Evolutionary conservation across 2,113 vertebrate species (phyloP).

Genomic region (Thryonomys swinderianus): DNA sequence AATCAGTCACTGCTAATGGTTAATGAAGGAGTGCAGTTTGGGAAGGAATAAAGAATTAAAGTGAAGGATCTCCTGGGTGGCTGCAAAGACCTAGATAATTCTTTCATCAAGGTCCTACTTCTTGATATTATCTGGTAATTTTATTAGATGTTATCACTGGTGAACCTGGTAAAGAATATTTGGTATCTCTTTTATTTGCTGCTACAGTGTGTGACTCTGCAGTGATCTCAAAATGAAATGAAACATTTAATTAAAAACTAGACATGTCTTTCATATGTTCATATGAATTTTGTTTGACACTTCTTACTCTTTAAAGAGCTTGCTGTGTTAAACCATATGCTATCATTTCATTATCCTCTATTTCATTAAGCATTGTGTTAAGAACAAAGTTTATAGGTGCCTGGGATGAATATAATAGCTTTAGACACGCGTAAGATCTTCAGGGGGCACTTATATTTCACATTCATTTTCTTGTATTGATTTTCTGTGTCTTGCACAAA

Average conservation of each 20-base stretch:
- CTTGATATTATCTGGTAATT: not conserved
- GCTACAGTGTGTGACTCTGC: not conserved
- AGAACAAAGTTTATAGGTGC: not conserved
- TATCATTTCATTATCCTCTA: not conserved
- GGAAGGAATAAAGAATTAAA: no score
- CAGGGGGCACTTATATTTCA: slow-evolving; percentile 1
- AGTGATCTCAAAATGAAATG: not conserved
- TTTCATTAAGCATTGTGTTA: not conserved
- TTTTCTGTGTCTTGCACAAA: slow-evolving; percentile 58
- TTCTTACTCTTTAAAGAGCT: not conserved
- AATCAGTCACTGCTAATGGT: not conserved
- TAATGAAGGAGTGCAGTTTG: accelerated
- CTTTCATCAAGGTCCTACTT: accelerated
- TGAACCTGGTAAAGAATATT: not conserved
- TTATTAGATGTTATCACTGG: not conserved
- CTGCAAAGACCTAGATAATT: accelerated
- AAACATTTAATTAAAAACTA: not conserved
- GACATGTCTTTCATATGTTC: not conserved
- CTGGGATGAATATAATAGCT: not conserved
- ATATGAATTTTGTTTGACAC: not conserved
- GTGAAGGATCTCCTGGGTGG: accelerated
- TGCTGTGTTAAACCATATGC: not conserved
- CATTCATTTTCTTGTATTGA: slow-evolving; percentile 68
- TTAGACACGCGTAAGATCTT: not conserved
- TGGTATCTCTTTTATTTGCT: not conserved